These are phyloP conservation scores for Cephalophus harveyi DNA, from an alignment of 2,113 vertebrate species.

Conservation along the genomic window DNA sequence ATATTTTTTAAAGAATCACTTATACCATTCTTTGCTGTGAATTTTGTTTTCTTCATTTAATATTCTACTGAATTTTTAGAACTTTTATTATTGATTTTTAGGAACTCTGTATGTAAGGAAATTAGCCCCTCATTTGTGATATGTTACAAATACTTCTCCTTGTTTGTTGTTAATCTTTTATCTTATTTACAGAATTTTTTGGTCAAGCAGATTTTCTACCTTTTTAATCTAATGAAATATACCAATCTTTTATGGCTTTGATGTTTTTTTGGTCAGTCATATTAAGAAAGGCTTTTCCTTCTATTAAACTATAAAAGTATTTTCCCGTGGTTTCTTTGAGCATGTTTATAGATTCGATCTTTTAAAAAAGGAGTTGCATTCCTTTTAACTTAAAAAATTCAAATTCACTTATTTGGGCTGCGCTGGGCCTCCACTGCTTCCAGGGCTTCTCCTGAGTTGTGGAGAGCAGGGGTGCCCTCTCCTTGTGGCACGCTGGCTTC, in stretches of 20 bases:
- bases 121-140: neutral
- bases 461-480: neutral
- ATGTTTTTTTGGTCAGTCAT: neutral
- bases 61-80: neutral
- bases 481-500: neutral
- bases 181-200: neutral
- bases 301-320: neutral
- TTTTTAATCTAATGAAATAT: neutral
- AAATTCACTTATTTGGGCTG: neutral
- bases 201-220: neutral
- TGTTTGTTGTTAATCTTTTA: slow-evolving; percentile 19
- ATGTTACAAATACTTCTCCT: neutral
- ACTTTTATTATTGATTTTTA: neutral
- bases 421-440: neutral
- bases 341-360: neutral
- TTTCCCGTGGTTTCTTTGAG: slow-evolving; percentile 24
- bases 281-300: neutral
- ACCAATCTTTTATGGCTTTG: neutral
- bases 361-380: neutral
- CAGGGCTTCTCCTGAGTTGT: neutral
- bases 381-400: neutral
- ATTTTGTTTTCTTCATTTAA: neutral
- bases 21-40: neutral
- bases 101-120: neutral
- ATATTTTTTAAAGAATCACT: neutral